Evolutionary conservation across 2,888 invertebrate species (phyloP), one percentile per base, ranked within the genome.

Genomic region (Papilio elwesi): DNA sequence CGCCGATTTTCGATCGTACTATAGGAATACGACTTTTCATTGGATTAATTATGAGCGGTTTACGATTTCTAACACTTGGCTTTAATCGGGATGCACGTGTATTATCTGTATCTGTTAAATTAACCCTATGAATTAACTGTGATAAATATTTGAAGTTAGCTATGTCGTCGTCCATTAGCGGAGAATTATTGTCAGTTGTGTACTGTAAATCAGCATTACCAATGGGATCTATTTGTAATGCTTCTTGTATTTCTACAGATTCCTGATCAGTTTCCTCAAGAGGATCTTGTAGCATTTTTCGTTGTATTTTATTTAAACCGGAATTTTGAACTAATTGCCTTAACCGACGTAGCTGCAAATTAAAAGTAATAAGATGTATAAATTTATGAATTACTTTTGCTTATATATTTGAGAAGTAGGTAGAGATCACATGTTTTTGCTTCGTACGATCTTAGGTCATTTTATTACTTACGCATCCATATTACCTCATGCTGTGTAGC

Each of bases 141-240:
- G 90, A 83, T 73, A 93, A 80, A 76, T 92, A 92, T 78, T 89
- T 92, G 71, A 92, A 92, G 76, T 90, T 86, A 8, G 90, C 87
- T 55, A 78, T 78, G 59, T 88, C 86, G 38, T 82, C 78, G 57
- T 78, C 72, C 66, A 76, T 76, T 16, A 80, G 74, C 10, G 78
- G 57, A 8, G 74, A 63, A 15, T 79, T 78, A 64, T 75, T 71
- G 49, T 77, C 52, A 13, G 71, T 65, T 47, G 72, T 74, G 63
- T 71, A 57, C 38, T 76, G 72, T 26, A 75, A 75, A 59, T 77
- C 73, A 12, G 77, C 76, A 67, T 71, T 75, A n/a, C 74, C 65
- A 15, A 68, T 71, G 13, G 74, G 57, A 72, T 78, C 78, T 9
- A 77, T 73, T 7, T 62, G 70, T 11, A 71, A 15, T n/a, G 38